Percentiles rank a stretch among this genome's conserved stretches.
phyloP scores from a whole-genome alignment of 1,140 invertebrate species.

The Cotesia typhae region DNA sequence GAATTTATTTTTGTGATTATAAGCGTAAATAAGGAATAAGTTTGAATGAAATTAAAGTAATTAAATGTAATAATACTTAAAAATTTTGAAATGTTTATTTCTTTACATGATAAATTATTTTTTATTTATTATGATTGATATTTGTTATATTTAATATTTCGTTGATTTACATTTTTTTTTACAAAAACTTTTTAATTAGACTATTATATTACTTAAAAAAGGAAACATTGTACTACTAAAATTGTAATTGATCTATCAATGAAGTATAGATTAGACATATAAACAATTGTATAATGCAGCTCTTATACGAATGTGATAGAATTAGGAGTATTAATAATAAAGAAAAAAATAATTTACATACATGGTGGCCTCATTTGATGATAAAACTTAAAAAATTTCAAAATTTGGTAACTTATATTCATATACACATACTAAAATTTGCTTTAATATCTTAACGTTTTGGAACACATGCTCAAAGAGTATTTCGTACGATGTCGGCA shows the following conservation, averaged over 20 bases:
- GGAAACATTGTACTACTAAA: neutral
- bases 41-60: too few species aligned
- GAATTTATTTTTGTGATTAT: too few species aligned
- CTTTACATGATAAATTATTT: too few species aligned
- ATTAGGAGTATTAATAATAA: constrained; percentile 31
- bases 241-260: constrained; percentile 32
- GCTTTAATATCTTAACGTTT: neutral
- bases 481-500: too few species aligned
- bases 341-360: constrained; percentile 19
- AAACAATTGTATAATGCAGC: constrained; percentile 34
- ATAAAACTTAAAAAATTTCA: constrained; percentile 13
- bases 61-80: too few species aligned
- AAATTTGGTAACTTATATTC: constrained; percentile 22
- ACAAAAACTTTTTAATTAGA: too few species aligned
- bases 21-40: too few species aligned
- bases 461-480: too few species aligned
- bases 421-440: neutral
- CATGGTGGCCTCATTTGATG: constrained; percentile 2
- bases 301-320: constrained; percentile 40
- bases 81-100: too few species aligned
- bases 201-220: neutral
- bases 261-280: constrained; percentile 26
- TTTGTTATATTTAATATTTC: too few species aligned
- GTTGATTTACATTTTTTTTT: too few species aligned
- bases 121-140: too few species aligned